These are phyloP conservation scores for Ceraclea dissimilis DNA, from an alignment of 2,888 invertebrate genomes.

Conservation along the genomic window DNA sequence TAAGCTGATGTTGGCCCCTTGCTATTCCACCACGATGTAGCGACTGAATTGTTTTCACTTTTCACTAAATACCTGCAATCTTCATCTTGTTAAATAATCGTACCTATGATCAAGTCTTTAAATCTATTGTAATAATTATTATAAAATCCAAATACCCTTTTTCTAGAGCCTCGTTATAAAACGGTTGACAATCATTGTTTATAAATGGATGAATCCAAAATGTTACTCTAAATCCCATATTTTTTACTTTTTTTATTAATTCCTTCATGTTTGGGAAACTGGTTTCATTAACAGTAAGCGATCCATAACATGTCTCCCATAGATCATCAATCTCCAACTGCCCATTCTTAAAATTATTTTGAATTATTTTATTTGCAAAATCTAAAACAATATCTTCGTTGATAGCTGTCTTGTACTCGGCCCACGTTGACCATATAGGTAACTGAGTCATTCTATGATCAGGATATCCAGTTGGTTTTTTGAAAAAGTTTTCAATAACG, in stretches of 20 bases:
- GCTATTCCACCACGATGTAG: slow-evolving; percentile 43
- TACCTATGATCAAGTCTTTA: no score
- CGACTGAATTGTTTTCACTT: slow-evolving; percentile 36
- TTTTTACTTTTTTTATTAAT: slow-evolving; percentile 38
- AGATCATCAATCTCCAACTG: slow-evolving; percentile 59
- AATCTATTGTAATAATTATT: no score
- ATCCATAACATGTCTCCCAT: slow-evolving; percentile 59
- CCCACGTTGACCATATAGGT: slow-evolving; percentile 65
- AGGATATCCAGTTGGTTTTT: slow-evolving; percentile 50
- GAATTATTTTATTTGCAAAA: slow-evolving; percentile 46
- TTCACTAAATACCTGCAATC: slow-evolving; percentile 36
- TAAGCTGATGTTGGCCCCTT: slow-evolving; percentile 40
- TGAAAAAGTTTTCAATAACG: slow-evolving; percentile 51
- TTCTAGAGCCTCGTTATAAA: slow-evolving; percentile 39
- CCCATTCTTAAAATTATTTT: slow-evolving; percentile 44
- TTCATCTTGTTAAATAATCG: no score
- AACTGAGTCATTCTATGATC: slow-evolving; percentile 48
- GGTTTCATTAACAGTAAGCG: slow-evolving; percentile 43
- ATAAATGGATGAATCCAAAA: slow-evolving; percentile 61
- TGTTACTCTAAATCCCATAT: slow-evolving; percentile 49
- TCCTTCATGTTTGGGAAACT: slow-evolving; percentile 41
- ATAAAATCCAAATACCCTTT: no score
- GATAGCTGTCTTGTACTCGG: slow-evolving; percentile 48
- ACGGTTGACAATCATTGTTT: slow-evolving; percentile 49
- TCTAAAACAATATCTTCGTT: slow-evolving; percentile 43